Evolutionary conservation across 2,888 invertebrate species (phyloP), one percentile per base, ranked within the genome.

Genomic region (Sthenelais limicola): DNA sequence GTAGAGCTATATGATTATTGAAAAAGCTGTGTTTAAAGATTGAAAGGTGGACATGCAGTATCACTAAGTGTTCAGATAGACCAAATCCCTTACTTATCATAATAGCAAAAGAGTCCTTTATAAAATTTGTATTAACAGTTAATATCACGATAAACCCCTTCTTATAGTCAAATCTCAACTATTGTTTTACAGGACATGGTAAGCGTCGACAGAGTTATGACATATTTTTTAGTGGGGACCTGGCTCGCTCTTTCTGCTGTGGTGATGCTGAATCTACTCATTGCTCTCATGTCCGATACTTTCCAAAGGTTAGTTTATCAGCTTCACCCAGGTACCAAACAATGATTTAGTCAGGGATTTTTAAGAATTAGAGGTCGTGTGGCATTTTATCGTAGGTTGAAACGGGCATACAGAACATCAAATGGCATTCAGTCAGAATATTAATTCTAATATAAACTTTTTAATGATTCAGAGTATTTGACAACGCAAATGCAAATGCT

Each of bases 401-500:
- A n/a, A n/a, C n/a, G n/a, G n/a, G n/a, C n/a, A n/a, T n/a, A n/a
- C n/a, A n/a, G n/a, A n/a, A n/a, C n/a, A n/a, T n/a, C n/a, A n/a
- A n/a, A n/a, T n/a, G n/a, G n/a, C n/a, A n/a, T n/a, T n/a, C n/a
- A n/a, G n/a, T n/a, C n/a, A n/a, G n/a, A n/a, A n/a, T n/a, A n/a
- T n/a, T n/a, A n/a, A n/a, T n/a, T n/a, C n/a, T n/a, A n/a, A n/a
- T n/a, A n/a, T n/a, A n/a, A n/a, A n/a, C n/a, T n/a, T n/a, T n/a
- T n/a, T n/a, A n/a, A n/a, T n/a, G n/a, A 67, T 69, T 35, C 81
- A 87, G 87, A 77, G 86, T 87, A 18, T 86, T 87, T 77, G 87
- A 87, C 75, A 87, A 87, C 78, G 86, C 86, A 12, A 80, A 83
- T 54, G 85, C 86, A n/a, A 87, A 86, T 77, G 82, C 86, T 7